Conservation (phyloP, 2,113 vertebrate species). For the Sturnira hondurensis region DNA sequence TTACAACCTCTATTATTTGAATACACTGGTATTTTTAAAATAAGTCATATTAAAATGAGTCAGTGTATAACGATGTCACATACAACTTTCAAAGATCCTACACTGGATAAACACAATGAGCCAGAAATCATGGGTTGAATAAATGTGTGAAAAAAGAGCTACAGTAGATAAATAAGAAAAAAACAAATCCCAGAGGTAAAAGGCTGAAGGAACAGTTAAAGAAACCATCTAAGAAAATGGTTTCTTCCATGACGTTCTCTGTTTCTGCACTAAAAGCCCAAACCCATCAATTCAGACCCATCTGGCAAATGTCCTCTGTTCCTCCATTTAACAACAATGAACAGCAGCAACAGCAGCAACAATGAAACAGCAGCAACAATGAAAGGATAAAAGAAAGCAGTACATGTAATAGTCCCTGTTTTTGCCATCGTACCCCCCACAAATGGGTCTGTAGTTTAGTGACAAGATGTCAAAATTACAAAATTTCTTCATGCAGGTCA, state of each 20-base stretch:
- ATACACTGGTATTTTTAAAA: background rate
- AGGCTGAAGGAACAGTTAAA: background rate
- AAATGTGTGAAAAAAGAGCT: background rate
- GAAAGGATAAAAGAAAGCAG: background rate
- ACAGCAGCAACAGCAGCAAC: background rate
- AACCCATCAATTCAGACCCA: accelerated
- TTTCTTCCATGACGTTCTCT: background rate
- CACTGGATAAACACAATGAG: background rate
- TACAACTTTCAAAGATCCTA: background rate
- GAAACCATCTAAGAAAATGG: background rate
- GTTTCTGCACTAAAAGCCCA: background rate
- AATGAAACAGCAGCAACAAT: background rate
- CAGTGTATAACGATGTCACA: background rate
- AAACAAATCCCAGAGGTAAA: background rate
- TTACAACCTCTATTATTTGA: background rate
- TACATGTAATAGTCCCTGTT: accelerated
- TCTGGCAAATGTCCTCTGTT: background rate
- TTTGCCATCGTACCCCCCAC: background rate
- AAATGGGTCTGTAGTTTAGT: background rate
- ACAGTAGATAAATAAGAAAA: background rate
- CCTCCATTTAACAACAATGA: background rate
- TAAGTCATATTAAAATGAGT: background rate
- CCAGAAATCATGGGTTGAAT: background rate
- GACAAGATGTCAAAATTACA: background rate
- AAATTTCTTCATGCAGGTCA: background rate